These are phyloP conservation scores for Cloeon dipterum DNA, from an alignment of 2,888 invertebrate species.

Conservation along the genomic window DNA sequence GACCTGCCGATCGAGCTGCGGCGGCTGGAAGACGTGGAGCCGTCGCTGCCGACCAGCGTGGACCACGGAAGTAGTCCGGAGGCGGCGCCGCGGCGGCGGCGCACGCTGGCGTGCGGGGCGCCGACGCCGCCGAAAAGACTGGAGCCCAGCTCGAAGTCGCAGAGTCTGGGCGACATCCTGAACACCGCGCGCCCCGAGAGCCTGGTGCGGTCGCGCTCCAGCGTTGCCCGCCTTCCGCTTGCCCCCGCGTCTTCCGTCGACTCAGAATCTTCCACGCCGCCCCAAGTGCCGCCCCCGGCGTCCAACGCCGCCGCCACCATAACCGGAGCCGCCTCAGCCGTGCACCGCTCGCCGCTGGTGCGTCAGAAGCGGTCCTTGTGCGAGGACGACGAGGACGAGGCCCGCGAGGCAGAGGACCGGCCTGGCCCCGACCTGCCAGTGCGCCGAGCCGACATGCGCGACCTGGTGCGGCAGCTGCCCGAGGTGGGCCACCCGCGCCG, in stretches of 20 bases:
- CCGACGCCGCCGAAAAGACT: conserved; percentile 1
- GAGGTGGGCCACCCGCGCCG: conserved; percentile 30
- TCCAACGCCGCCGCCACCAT: conserved; percentile 1
- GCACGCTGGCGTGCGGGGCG: conserved; percentile 4
- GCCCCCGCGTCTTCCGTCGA: conserved; percentile 14
- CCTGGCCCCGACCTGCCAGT: conserved; percentile 21
- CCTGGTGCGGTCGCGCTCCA: conserved; percentile 50
- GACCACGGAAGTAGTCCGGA: conserved; percentile 4
- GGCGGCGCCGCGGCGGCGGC: background rate
- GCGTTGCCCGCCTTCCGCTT: conserved; percentile 37
- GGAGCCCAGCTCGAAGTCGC: conserved; percentile 31
- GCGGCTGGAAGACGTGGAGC: conserved; percentile 40
- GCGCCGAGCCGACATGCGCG: conserved; percentile 39
- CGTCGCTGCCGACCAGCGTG: conserved; percentile 7
- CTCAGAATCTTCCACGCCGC: background rate
- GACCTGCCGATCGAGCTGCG: conserved; percentile 76
- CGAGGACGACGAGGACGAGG: conserved; percentile 28
- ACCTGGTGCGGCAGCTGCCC: conserved; percentile 35
- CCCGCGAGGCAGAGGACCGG: conserved; percentile 15
- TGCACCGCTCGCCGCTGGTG: conserved; percentile 38
- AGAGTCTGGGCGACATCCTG: conserved; percentile 62
- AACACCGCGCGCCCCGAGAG: conserved; percentile 18
- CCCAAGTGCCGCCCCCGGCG: conserved; percentile 2
- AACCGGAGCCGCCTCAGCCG: conserved; percentile 1
- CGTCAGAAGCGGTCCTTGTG: conserved; percentile 72